Evolutionary conservation across 2,797 vertebrate genomes (phyloP), one percentile per base, ranked within the genome.

Genomic region (Trachops cirrhosus): DNA sequence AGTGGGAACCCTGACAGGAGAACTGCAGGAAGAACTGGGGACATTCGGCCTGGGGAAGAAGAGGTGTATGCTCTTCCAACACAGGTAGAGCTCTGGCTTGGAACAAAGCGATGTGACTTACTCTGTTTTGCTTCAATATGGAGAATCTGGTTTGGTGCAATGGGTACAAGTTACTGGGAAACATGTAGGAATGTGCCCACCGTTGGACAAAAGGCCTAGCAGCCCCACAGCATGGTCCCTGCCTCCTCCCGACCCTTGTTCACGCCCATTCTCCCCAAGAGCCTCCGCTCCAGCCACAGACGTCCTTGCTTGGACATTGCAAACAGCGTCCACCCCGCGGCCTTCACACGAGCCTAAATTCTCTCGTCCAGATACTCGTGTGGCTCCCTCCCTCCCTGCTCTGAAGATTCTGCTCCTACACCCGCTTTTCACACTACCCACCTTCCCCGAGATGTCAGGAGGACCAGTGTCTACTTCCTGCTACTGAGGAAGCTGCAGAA

Each of bases 361-460:
- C n/a, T 91, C 41, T 24, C 37, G 9, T 52, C 59, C 8, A 6
- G 22, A 48, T 21, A 50, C 9, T 29, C 41, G 32, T 10, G 9
- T 2, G 90, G 8, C 32, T 67, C 57, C 4, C n/a, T 68, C 71
- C 29, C 50, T 87, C 16, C 15, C 39, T 71, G 71, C 18, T 46
- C 32, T 21, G n/a, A 92, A 77, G 85, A 68, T 57, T 44, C 52
- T 71, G 39, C 19, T 73, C 59, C 24, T 2, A 0, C 0, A 2
- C 54, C 32, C 41, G 41, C 50, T 68, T 83, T 85, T 82, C 41
- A 80, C 29, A 44, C 19, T 15, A 52, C 16, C 21, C 18, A 29
- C 50, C 54, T 32, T 54, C 15, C 29, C 22, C 26, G 0, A 21
- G 7, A 32, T 4, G 3, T 32, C 0, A 0, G 32, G 41, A 37